Percentiles rank a stretch among this genome's conserved stretches.
Evolutionary conservation across 1,140 invertebrate genomes (phyloP).

Genomic region (Caerostris extrusa): DNA sequence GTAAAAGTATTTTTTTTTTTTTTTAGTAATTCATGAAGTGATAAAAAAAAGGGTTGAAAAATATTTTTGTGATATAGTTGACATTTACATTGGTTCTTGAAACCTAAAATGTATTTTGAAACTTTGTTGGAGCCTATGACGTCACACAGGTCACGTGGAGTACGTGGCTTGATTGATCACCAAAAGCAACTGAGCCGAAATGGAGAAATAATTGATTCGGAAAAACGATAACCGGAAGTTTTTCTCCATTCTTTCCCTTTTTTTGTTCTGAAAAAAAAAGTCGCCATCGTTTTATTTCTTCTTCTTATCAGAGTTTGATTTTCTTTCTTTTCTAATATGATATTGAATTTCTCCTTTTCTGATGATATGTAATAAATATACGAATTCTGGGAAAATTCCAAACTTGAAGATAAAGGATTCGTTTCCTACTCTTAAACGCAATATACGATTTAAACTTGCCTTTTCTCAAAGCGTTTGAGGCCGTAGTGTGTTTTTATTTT

Average conservation of each 20-base stretch:
- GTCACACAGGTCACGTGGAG: slow-evolving; percentile 39
- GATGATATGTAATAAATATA: slow-evolving; percentile 76
- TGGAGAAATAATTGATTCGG: slow-evolving; percentile 73
- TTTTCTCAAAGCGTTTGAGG: slow-evolving; percentile 56
- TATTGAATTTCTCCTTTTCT: slow-evolving; percentile 71
- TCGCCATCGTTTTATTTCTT: slow-evolving; percentile 46
- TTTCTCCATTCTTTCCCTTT: slow-evolving; percentile 53
- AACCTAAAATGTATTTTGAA: not conserved
- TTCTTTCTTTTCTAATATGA: slow-evolving; percentile 57
- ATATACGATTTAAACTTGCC: slow-evolving; percentile 72
- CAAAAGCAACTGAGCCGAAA: slow-evolving; percentile 70
- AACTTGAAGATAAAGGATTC: slow-evolving; percentile 60
- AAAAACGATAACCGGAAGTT: slow-evolving; percentile 73
- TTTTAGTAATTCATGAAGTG: too few species aligned
- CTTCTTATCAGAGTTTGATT: slow-evolving; percentile 19
- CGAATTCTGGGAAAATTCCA: slow-evolving; percentile 67
- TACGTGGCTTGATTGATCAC: slow-evolving; percentile 66
- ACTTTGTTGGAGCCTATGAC: slow-evolving; percentile 17
- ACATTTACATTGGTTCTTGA: not conserved
- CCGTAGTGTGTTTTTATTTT: slow-evolving; percentile 36
- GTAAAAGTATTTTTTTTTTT: too few species aligned
- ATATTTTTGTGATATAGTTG: not conserved
- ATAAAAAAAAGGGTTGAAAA: too few species aligned
- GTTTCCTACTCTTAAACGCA: slow-evolving; percentile 55
- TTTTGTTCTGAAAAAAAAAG: slow-evolving; percentile 40